Evolutionary conservation across 2,888 invertebrate species (phyloP).

Genomic region (Ophion obscuratus): DNA sequence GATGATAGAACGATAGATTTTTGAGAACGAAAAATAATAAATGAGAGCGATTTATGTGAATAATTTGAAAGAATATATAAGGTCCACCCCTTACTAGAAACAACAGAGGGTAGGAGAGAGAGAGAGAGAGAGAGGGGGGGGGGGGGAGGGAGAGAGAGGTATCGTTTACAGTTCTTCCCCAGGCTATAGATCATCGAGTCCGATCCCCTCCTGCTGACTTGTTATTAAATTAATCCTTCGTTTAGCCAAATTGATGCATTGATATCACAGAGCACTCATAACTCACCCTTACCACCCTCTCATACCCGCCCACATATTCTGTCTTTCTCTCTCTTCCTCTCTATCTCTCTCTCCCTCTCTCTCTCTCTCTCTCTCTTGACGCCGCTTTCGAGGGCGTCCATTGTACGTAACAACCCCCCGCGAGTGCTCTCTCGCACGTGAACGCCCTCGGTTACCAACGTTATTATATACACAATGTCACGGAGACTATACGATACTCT

Average conservation of each 20-base stretch:
- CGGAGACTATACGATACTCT: conserved; percentile 39
- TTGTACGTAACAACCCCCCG: conserved; percentile 39
- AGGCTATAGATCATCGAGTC: conserved; percentile 78
- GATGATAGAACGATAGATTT: not conserved
- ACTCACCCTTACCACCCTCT: conserved; percentile 79
- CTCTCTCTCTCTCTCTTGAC: conserved; percentile 27
- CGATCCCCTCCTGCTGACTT: conserved; percentile 79
- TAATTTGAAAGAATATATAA: not conserved
- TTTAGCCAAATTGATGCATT: conserved; percentile 84
- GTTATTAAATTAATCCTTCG: conserved; percentile 85
- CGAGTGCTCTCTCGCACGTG: conserved; percentile 40
- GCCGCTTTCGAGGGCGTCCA: conserved; percentile 29
- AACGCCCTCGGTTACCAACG: conserved; percentile 54
- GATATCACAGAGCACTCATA: conserved; percentile 84
- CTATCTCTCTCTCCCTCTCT: not conserved
- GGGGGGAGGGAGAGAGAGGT: conserved; percentile 9
- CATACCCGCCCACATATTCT: conserved; percentile 47
- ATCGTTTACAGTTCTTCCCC: conserved; percentile 74
- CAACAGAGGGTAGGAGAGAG: conserved; percentile 30
- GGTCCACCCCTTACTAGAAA: conserved; percentile 10
- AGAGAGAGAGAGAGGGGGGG: not conserved
- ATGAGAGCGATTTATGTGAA: conserved; percentile 17
- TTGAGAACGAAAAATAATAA: conserved; percentile 15
- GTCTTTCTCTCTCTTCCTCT: conserved; percentile 43
- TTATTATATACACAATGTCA: conserved; percentile 61